phyloP scores from a whole-genome alignment of 1,140 invertebrate genomes.

The Drosophila sp. region DNA sequence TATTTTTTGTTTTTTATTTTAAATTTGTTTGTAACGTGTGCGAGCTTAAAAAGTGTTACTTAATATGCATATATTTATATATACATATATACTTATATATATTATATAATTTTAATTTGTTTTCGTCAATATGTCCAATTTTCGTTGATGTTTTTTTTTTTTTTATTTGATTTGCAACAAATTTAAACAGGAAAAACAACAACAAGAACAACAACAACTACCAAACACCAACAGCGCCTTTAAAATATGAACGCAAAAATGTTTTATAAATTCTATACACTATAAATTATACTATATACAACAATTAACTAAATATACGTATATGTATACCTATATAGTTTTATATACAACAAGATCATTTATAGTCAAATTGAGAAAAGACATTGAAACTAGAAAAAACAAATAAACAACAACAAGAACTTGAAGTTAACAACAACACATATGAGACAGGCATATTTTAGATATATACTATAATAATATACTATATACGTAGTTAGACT shows the following conservation, averaged over 20 bases:
- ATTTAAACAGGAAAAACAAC: constrained; percentile 14
- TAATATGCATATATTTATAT: constrained; percentile 32
- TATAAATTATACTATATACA: constrained; percentile 37
- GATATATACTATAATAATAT: constrained; percentile 28
- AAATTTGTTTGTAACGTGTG: constrained; percentile 53
- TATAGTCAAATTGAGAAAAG: constrained; percentile 52
- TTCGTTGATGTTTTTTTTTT: constrained; percentile 58
- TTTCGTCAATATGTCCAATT: constrained; percentile 47
- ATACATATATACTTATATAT: constrained; percentile 18
- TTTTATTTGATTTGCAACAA: constrained; percentile 39
- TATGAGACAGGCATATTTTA: constrained; percentile 55
- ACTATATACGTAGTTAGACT: constrained; percentile 31
- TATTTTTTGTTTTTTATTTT: constrained; percentile 25
- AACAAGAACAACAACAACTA: constrained; percentile 12
- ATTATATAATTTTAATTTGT: constrained; percentile 40
- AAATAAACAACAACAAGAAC: constrained; percentile 38
- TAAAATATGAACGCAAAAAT: constrained; percentile 26
- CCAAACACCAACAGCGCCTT: constrained; percentile 78
- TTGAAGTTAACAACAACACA: constrained; percentile 61
- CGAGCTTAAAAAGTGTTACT: constrained; percentile 49
- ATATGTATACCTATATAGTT: constrained; percentile 22
- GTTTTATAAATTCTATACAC: constrained; percentile 44
- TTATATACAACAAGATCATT: constrained; percentile 44
- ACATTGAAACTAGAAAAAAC: constrained; percentile 29
- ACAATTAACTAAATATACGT: constrained; percentile 53